Conservation (phyloP, 2,113 vertebrate species). For the Hypanus sabinus region DNA sequence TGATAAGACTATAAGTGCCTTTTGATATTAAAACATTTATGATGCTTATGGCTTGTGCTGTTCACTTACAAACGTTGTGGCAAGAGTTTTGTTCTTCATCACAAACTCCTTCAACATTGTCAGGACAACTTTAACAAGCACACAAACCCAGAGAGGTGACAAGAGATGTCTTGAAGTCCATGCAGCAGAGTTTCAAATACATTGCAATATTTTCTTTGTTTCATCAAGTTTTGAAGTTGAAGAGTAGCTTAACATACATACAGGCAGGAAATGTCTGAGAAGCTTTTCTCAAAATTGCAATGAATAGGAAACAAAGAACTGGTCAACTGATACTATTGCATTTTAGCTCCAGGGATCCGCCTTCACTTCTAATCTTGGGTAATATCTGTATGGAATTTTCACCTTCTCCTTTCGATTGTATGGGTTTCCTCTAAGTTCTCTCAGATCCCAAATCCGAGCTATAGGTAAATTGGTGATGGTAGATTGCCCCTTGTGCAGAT, state of each 20-base stretch:
- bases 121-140: background rate
- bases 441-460: too few relatives aligned
- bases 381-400: too few relatives aligned
- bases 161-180: background rate
- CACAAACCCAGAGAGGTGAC: background rate
- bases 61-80: background rate
- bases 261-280: background rate
- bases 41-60: background rate
- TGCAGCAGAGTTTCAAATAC: background rate
- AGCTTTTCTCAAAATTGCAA: background rate
- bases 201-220: background rate
- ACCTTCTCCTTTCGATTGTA: too few relatives aligned
- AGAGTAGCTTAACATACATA: background rate
- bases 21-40: background rate
- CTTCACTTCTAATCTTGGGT: too few relatives aligned
- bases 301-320: background rate
- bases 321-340: too few relatives aligned
- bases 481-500: too few relatives aligned
- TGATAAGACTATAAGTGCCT: constrained; percentile 2
- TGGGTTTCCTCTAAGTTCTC: too few relatives aligned
- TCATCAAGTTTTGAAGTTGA: background rate
- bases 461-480: too few relatives aligned
- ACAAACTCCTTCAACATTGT: background rate
- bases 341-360: too few relatives aligned
- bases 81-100: too few relatives aligned